Evolutionary conservation across 2,113 vertebrate genomes (phyloP), one percentile per base, ranked within the genome.

Genomic region (Lasiurus borealis): DNA sequence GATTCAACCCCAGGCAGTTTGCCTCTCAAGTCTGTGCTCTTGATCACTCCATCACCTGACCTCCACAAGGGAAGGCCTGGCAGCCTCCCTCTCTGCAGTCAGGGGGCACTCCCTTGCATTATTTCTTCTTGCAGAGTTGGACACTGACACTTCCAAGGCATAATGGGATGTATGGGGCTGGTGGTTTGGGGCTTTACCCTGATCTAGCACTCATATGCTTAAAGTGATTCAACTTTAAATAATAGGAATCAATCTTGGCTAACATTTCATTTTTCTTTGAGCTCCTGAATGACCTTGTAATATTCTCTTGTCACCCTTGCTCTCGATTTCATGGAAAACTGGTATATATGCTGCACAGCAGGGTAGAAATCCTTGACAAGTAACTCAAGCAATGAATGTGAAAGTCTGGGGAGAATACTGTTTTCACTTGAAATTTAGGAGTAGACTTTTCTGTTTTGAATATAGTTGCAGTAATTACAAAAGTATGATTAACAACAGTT

Each of bases 211-310:
- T 75, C n/a, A 36, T 80, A 40, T 15, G 36, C 25, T 89, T 71
- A 88, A 84, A 66, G 13, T 5, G 8, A 82, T 85, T 92, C 46
- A 78, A 34, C 44, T 68, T 85, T 48, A 77, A n/a, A 57, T 66
- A 76, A 75, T n/a, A 40, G 40, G 25, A 81, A 27, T 14, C 31
- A 68, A 0, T 59, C n/a, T 93, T 57, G 40, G 8, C 25, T 36
- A 83, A 36, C 31, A 77, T 91, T 86, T 66, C 29, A 36, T 90
- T 66, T n/a, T 73, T 72, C 87, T 48, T 77, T 75, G 68, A 77
- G 21, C 73, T 96, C 13, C 12, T 68, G 3, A 78, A 31, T 16
- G 57, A 59, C 29, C 69, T 62, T 31, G 14, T 59, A 21, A 88
- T 31, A 27, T 64, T 83, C 3, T 85, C 16, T 78, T 81, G 29